Evolutionary conservation across 2,888 invertebrate genomes (phyloP), one percentile per base, ranked within the genome.

Genomic region (Harpalus rufipes): DNA sequence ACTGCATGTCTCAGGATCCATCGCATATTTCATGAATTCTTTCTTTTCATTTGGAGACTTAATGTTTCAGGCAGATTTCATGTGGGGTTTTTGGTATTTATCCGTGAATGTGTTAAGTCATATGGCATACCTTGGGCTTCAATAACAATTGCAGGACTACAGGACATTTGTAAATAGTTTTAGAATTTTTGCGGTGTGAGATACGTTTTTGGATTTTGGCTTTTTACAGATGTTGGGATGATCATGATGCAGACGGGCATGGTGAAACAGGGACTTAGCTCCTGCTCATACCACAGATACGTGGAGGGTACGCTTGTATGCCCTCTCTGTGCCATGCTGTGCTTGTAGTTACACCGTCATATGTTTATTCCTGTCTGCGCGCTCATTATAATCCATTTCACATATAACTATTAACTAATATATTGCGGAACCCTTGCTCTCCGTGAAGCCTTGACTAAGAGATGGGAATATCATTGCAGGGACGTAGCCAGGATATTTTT

Each of bases 201-300:
- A 84, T 84, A 76, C 83, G 76, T 84, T 84, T 84, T 84, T 84
- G 84, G 88, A 92, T 93, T 90, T 92, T 93, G 92, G 92, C 93
- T 95, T 94, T 95, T 96, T 95, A 91, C 97, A 97, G 97, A 97
- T 97, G 97, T 97, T 93, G 97, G 97, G 94, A 97, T 97, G 97
- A 96, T 97, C 94, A 96, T 97, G 97, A 96, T 97, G 96, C 96
- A 97, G 95, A 95, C 96, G 92, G 97, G 97, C 94, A 97, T 97
- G 97, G 96, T 97, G 95, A 97, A 96, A 95, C 96, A 96, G 93
- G 95, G 94, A 92, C 93, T 95, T 93, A 96, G 95, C 94, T 93
- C 93, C 93, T 68, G 68, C 92, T 94, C 92, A 88, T 91, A 91
- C 90, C 91, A 91, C 89, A 91, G 90, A 93, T 94, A 93, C 92